Evolutionary conservation across 2,888 invertebrate genomes (phyloP).

Genomic region (Nemapogon koenigi): DNA sequence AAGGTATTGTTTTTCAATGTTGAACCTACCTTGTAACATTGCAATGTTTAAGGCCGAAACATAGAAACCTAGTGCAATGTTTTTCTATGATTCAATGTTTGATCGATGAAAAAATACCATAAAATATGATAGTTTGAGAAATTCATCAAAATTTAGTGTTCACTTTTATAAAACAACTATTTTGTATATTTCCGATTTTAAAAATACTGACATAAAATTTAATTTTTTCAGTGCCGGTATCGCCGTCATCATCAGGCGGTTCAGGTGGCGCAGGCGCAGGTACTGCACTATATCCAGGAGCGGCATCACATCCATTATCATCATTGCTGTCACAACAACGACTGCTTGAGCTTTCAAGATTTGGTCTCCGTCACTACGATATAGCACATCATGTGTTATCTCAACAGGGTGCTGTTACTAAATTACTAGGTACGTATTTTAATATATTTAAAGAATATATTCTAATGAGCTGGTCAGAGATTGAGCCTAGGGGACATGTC

Average conservation of each 20-base stretch:
- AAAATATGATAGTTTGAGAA: too few species aligned
- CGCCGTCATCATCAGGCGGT: conserved; percentile 59
- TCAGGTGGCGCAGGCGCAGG: conserved; percentile 42
- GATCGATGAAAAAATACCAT: too few species aligned
- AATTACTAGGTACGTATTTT: conserved; percentile 79
- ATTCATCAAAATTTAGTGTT: too few species aligned
- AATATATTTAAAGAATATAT: background rate
- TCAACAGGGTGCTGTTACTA: conserved; percentile 91
- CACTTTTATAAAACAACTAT: too few species aligned
- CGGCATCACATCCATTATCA: conserved; percentile 68
- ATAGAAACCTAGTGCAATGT: too few species aligned
- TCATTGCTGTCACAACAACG: conserved; percentile 80
- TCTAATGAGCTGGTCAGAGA: too few species aligned
- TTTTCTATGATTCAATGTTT: too few species aligned
- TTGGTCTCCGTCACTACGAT: conserved; percentile 86
- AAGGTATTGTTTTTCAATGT: too few species aligned
- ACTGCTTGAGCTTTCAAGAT: conserved; percentile 80
- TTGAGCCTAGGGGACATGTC: conserved; percentile 11
- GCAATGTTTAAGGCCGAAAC: too few species aligned
- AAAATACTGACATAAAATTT: background rate
- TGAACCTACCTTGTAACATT: too few species aligned
- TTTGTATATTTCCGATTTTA: too few species aligned
- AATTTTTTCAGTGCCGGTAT: conserved; percentile 58
- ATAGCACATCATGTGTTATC: conserved; percentile 89
- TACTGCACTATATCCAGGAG: conserved; percentile 55